These are phyloP conservation scores for Sclerurus mexicanus DNA, from an alignment of 2,113 vertebrate species.

Conservation along the genomic window DNA sequence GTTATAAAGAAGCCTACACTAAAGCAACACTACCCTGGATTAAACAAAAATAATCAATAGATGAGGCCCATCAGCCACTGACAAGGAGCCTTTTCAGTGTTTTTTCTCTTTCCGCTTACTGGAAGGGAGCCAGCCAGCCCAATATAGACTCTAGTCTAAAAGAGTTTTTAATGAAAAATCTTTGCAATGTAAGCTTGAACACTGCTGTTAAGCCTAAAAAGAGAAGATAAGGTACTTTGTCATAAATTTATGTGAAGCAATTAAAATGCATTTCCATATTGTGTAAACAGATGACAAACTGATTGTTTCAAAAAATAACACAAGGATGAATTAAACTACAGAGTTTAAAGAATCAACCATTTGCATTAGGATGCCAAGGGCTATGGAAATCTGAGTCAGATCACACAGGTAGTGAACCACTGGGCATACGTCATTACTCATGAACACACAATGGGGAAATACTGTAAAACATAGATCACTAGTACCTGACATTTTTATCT, in stretches of 20 bases:
- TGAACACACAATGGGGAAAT: not conserved
- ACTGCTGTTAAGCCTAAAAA: slow-evolving; percentile 15
- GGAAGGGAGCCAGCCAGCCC: not conserved
- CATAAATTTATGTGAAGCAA: slow-evolving; percentile 41
- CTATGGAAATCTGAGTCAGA: not conserved
- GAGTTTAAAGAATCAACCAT: slow-evolving; percentile 14
- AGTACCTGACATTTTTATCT: not conserved
- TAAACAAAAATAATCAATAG: not conserved
- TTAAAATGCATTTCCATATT: slow-evolving; percentile 61
- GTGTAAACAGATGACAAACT: slow-evolving; percentile 30
- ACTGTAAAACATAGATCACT: not conserved
- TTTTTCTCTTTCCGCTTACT: not conserved
- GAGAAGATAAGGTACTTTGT: slow-evolving; percentile 17
- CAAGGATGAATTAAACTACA: not conserved
- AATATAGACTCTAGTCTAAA: not conserved
- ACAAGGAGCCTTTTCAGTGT: not conserved
- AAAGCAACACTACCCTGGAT: not conserved
- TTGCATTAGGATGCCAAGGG: not conserved
- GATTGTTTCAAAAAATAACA: slow-evolving; percentile 45
- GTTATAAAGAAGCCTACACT: not conserved
- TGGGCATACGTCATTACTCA: not conserved
- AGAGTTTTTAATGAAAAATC: slow-evolving; percentile 42
- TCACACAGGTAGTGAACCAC: not conserved
- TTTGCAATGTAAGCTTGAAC: slow-evolving; percentile 31
- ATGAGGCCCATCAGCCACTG: not conserved